Evolutionary conservation across 2,797 vertebrate genomes (phyloP).

Genomic region (Petrocephalus schoutedeni): DNA sequence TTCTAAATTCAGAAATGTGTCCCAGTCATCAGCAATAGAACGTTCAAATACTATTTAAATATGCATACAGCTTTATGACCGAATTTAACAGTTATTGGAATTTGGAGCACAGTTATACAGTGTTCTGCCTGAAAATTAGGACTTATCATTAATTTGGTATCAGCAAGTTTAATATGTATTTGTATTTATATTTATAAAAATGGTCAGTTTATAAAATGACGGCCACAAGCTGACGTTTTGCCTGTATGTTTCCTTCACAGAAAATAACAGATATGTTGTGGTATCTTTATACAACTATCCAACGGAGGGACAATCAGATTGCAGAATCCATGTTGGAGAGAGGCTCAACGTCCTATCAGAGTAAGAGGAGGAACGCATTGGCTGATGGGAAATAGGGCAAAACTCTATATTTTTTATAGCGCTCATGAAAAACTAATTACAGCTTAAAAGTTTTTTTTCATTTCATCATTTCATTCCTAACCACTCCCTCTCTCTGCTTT

Average conservation of each 20-base stretch:
- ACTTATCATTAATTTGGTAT: neutral
- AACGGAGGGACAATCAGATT: slow-evolving; percentile 22
- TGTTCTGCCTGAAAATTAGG: neutral
- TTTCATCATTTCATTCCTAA: neutral
- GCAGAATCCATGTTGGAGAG: slow-evolving; percentile 62
- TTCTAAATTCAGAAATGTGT: neutral
- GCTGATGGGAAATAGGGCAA: neutral
- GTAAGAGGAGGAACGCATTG: slow-evolving; percentile 53
- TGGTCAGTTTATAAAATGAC: no score
- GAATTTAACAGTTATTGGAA: neutral
- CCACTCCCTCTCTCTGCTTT: slow-evolving; percentile 22
- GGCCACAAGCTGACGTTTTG: slow-evolving; percentile 6
- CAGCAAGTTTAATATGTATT: neutral
- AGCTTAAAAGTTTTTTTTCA: neutral
- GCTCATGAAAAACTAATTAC: neutral
- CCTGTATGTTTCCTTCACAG: slow-evolving; percentile 16
- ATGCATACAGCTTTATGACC: neutral
- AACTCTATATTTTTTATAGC: neutral
- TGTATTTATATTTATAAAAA: neutral
- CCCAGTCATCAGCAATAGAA: neutral
- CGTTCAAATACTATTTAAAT: neutral
- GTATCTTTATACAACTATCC: slow-evolving; percentile 67
- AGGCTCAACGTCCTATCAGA: slow-evolving; percentile 60
- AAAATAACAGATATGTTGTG: slow-evolving; percentile 38
- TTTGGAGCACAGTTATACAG: neutral